A percentile compares a stretch with the other conserved stretches of the same genome.
These are phyloP conservation scores for Trichopria drosophilae DNA, from an alignment of 2,888 invertebrate species.

Conservation along the genomic window DNA sequence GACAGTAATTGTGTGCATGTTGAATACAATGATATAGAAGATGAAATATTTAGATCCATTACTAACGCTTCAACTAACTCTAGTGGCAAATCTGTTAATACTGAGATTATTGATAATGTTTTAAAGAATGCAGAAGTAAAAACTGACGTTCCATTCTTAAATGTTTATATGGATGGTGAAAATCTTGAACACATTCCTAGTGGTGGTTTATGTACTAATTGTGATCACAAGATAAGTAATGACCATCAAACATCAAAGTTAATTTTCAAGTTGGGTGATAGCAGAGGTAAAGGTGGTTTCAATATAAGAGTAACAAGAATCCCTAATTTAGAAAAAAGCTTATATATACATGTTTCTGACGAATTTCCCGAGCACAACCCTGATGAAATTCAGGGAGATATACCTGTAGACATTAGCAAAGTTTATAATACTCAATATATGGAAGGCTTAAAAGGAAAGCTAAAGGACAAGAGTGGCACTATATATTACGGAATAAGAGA, in stretches of 20 bases:
- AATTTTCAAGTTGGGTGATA: slow-evolving; percentile 15
- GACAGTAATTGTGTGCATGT: slow-evolving; percentile 13
- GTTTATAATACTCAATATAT: slow-evolving; percentile 21
- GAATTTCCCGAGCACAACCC: slow-evolving; percentile 22
- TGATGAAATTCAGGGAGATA: slow-evolving; percentile 23
- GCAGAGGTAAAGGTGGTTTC: slow-evolving; percentile 19
- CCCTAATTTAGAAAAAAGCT: slow-evolving; percentile 17
- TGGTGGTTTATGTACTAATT: slow-evolving; percentile 19
- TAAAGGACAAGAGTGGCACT: slow-evolving; percentile 20
- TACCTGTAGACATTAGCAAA: slow-evolving; percentile 21
- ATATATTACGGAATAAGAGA: slow-evolving; percentile 25
- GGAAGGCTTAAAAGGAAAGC: slow-evolving; percentile 23
- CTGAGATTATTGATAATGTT: slow-evolving; percentile 1
- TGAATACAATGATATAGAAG: slow-evolving; percentile 20
- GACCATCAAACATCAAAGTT: slow-evolving; percentile 14
- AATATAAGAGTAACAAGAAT: slow-evolving; percentile 22
- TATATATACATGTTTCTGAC: slow-evolving; percentile 22
- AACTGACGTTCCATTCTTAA: slow-evolving; percentile 12
- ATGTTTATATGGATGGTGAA: slow-evolving; percentile 7
- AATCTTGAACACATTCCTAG: slow-evolving; percentile 11
- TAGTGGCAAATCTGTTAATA: slow-evolving; percentile 4
- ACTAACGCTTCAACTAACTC: slow-evolving; percentile 5
- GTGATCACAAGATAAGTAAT: slow-evolving; percentile 5
- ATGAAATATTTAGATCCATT: slow-evolving; percentile 5
- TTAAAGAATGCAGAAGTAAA: slow-evolving; percentile 7